phyloP scores from a whole-genome alignment of 2,888 invertebrate species.

The Neria commutata region DNA sequence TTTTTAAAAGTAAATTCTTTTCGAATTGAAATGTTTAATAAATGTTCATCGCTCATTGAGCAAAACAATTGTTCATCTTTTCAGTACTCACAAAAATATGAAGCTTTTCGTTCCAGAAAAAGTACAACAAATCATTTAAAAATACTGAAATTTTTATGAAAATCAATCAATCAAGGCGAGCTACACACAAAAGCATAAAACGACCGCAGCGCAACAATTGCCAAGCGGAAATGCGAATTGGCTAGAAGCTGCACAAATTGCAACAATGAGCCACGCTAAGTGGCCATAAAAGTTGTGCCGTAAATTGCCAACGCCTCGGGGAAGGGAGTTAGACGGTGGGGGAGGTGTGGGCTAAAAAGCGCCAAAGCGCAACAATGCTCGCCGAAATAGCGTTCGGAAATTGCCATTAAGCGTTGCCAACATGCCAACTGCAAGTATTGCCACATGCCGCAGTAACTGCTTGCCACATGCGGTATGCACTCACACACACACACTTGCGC shows the following conservation, averaged over 20 bases:
- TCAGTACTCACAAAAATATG: no score
- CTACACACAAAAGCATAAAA: not conserved
- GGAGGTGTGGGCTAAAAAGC: slow-evolving; percentile 15
- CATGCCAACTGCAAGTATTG: no score
- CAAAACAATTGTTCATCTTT: no score
- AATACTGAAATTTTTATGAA: not conserved
- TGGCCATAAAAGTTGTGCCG: slow-evolving; percentile 24
- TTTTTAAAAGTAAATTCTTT: no score
- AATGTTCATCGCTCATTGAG: no score
- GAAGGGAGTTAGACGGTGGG: not conserved
- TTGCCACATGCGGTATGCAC: no score
- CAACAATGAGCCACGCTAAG: slow-evolving; percentile 17
- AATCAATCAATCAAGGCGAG: not conserved
- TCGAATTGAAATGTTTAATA: no score
- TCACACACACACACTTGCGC: no score
- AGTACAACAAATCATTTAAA: no score
- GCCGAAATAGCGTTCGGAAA: slow-evolving; percentile 24
- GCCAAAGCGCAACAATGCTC: slow-evolving; percentile 24
- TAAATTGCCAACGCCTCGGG: slow-evolving; percentile 15
- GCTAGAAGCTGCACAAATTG: slow-evolving; percentile 11
- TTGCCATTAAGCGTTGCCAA: slow-evolving; percentile 20
- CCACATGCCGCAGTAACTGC: no score
- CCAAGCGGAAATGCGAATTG: slow-evolving; percentile 21
- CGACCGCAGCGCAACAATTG: not conserved
- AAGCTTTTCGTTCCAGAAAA: no score